These are phyloP conservation scores for Yponomeuta sedellus DNA, from an alignment of 2,888 invertebrate genomes.

Conservation along the genomic window DNA sequence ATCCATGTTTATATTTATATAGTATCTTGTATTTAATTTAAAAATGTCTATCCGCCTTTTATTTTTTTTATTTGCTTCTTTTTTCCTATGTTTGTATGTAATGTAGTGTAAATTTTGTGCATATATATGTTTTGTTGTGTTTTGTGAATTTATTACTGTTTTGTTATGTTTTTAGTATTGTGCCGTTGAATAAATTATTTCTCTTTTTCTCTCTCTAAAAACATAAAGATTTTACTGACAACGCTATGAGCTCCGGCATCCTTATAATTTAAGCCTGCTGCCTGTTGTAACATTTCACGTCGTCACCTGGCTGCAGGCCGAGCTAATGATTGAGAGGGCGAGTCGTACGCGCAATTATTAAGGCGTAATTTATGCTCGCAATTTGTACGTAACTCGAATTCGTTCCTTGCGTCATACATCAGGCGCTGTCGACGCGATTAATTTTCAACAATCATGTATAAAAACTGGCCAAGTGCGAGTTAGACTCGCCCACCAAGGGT, in stretches of 20 bases:
- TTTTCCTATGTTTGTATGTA: no score
- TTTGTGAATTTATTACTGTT: no score
- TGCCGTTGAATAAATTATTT: no score
- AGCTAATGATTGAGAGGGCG: conserved; percentile 50
- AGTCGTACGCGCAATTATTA: conserved; percentile 68
- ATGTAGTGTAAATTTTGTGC: no score
- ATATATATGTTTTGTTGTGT: no score
- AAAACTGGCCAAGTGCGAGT: conserved; percentile 31
- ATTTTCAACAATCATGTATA: conserved; percentile 60
- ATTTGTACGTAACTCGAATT: conserved; percentile 72
- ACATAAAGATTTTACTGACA: no score
- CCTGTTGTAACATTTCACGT: conserved; percentile 50
- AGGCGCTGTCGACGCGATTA: conserved; percentile 49
- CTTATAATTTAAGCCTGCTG: conserved; percentile 32
- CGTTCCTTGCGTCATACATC: conserved; percentile 71
- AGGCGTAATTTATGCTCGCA: conserved; percentile 73
- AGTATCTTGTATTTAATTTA: no score
- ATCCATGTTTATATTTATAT: no score
- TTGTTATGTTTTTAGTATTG: no score
- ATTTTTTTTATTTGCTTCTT: no score
- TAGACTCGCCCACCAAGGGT: conserved; percentile 19
- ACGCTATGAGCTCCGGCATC: not conserved
- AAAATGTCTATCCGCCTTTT: no score
- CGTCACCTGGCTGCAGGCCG: conserved; percentile 53
- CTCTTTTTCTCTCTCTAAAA: no score